Percentiles rank a stretch among this genome's conserved stretches.
Evolutionary conservation across 2,113 vertebrate species (phyloP).

Genomic region (Rhombomys opimus): DNA sequence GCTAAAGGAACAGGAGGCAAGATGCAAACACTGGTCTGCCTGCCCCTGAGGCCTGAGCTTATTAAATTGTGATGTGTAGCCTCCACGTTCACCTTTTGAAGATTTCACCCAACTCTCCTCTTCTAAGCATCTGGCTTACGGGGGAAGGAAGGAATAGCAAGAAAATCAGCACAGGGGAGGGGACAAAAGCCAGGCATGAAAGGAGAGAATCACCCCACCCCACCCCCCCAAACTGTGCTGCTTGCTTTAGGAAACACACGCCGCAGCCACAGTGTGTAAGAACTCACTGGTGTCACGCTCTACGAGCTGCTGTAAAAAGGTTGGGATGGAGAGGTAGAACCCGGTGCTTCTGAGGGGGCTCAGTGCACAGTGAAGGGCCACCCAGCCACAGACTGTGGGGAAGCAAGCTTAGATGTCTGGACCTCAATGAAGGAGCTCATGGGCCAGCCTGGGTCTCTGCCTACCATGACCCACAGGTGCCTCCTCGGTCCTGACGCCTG

Average conservation of each 20-base stretch:
- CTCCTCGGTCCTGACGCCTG: neutral
- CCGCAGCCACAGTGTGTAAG: neutral
- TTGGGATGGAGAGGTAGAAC: too few species aligned
- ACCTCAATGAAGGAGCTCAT: neutral
- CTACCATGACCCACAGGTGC: neutral
- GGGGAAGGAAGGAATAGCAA: neutral
- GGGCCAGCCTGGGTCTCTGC: neutral
- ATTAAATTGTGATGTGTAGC: neutral
- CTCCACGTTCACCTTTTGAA: neutral
- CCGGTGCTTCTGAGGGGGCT: neutral
- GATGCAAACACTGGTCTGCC: neutral
- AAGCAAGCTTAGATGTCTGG: neutral
- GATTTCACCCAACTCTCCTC: slow-evolving; percentile 18
- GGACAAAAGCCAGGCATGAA: neutral
- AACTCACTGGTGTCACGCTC: neutral
- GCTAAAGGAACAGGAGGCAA: neutral
- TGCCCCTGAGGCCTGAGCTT: neutral
- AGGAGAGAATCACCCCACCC: neutral
- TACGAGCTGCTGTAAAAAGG: neutral
- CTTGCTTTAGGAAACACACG: neutral
- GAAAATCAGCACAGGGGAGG: neutral
- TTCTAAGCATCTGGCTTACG: slow-evolving; percentile 11
- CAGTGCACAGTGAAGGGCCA: neutral
- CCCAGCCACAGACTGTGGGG: neutral
- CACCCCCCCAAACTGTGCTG: neutral